phyloP scores from a whole-genome alignment of 2,888 invertebrate genomes.

The Lepidochitona cinerea region DNA sequence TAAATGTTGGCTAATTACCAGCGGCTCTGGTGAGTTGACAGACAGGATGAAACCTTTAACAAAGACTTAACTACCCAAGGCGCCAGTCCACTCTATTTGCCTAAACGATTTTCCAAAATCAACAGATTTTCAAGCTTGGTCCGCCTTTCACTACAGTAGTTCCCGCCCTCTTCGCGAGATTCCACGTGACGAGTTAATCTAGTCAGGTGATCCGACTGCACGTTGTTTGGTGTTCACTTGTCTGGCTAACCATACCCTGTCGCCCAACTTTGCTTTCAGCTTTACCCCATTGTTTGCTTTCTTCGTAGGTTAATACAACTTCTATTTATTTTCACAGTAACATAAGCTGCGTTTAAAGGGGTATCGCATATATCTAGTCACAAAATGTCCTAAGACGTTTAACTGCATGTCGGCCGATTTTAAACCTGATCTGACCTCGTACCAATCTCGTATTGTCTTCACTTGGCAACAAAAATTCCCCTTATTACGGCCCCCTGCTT shows the following conservation, averaged over 20 bases:
- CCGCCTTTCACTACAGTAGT: not conserved
- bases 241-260: not conserved
- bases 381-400: not conserved
- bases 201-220: not conserved
- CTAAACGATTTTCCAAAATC: not conserved
- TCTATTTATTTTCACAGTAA: not conserved
- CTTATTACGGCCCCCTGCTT: too few species aligned
- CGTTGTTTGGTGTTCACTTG: not conserved
- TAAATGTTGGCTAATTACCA: not conserved
- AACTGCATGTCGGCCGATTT: too few species aligned
- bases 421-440: too few species aligned
- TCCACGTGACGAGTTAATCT: not conserved
- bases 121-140: not conserved
- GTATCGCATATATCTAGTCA: not conserved
- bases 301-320: not conserved
- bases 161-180: not conserved
- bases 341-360: not conserved
- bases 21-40: not conserved
- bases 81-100: not conserved
- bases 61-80: not conserved
- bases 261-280: not conserved
- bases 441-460: too few species aligned
- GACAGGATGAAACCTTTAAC: not conserved
- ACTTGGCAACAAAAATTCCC: too few species aligned
- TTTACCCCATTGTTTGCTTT: not conserved